A percentile compares a stretch with the other conserved stretches of the same genome.
Conservation (phyloP, 2,797 vertebrate genomes). For the Thunnus albacares region DNA sequence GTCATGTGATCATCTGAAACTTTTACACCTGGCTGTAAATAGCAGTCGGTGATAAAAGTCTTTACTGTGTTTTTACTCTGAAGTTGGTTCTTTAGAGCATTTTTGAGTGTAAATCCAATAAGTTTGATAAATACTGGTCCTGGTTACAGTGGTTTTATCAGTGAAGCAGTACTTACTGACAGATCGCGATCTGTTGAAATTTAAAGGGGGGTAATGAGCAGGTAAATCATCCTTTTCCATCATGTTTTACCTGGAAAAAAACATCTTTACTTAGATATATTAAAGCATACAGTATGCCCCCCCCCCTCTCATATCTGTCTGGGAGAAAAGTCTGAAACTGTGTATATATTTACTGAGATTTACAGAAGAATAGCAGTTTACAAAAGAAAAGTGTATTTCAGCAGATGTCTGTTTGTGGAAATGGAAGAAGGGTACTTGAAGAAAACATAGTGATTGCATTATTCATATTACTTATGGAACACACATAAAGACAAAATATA, state of each 20-base stretch:
- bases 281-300: not conserved
- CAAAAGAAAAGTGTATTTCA: conserved; percentile 65
- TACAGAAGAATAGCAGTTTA: conserved; percentile 64
- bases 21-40: too few relatives aligned
- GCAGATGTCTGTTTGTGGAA: conserved; percentile 76
- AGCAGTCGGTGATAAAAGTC: too few relatives aligned
- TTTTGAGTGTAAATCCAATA: not conserved
- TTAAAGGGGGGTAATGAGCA: conserved; percentile 10
- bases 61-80: too few relatives aligned
- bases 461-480: conserved; percentile 62
- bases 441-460: conserved; percentile 54
- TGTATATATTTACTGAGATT: conserved; percentile 73
- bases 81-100: too few relatives aligned
- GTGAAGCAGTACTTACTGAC: conserved; percentile 4
- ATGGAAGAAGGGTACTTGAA: conserved; percentile 53
- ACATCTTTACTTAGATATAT: not conserved
- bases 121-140: not conserved
- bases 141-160: not conserved
- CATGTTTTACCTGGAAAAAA: conserved; percentile 16
- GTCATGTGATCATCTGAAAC: too few relatives aligned
- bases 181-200: conserved; percentile 32
- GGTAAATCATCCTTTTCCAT: not conserved
- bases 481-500: conserved; percentile 56
- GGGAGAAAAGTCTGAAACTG: conserved; percentile 31
- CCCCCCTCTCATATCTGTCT: not conserved